phyloP scores from a whole-genome alignment of 2,113 vertebrate genomes.

The Chrysemys picta region DNA sequence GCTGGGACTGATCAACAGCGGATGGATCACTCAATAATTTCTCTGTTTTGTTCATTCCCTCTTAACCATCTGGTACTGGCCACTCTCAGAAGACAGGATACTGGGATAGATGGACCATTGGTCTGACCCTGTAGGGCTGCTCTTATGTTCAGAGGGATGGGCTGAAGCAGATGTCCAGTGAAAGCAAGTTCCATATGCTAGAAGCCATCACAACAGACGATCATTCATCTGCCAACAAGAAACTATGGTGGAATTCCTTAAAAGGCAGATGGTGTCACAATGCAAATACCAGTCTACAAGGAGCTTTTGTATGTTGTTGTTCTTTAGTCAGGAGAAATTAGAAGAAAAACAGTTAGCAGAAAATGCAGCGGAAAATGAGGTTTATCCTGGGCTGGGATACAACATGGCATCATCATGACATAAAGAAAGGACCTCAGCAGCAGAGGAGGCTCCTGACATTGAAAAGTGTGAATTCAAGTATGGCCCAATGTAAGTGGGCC shows the following conservation, averaged over 20 bases:
- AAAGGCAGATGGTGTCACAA: background rate
- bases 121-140: background rate
- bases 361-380: fast-evolving
- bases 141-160: background rate
- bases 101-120: background rate
- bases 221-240: background rate
- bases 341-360: background rate
- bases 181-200: background rate
- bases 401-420: background rate
- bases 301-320: background rate
- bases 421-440: background rate
- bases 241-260: background rate
- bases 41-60: background rate
- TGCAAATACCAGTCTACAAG: background rate
- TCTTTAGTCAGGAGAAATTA: background rate
- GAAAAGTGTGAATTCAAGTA: background rate
- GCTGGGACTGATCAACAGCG: background rate
- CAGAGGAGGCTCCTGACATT: fast-evolving
- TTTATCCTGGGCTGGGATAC: background rate
- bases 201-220: background rate
- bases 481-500: background rate
- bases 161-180: background rate
- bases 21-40: background rate
- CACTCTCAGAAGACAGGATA: background rate
- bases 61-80: background rate